A percentile compares a stretch with the other conserved stretches of the same genome.
Conservation (phyloP, 2,113 vertebrate genomes). For the Laterallus jamaicensis region DNA sequence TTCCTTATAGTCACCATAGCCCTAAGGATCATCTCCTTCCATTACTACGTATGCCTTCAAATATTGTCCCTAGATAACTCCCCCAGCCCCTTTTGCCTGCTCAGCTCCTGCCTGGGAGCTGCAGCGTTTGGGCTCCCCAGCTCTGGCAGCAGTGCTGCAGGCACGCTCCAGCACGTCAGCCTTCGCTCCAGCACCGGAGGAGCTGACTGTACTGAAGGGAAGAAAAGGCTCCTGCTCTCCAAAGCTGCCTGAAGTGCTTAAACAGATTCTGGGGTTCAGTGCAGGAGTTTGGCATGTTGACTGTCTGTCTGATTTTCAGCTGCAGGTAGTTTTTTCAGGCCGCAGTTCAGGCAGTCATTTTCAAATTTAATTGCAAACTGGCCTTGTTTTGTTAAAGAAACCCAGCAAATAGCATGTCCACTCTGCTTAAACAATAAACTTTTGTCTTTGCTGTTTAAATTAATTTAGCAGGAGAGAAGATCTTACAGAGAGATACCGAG, state of each 20-base stretch:
- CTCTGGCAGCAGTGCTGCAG: neutral
- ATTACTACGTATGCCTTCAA: neutral
- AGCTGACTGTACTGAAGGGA: neutral
- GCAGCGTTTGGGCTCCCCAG: neutral
- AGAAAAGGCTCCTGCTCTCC: neutral
- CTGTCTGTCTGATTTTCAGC: neutral
- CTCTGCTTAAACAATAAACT: slow-evolving; percentile 4
- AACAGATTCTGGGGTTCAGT: neutral
- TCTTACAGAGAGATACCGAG: neutral
- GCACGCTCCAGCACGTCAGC: neutral
- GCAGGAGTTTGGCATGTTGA: neutral
- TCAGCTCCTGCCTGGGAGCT: neutral
- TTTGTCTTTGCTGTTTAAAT: slow-evolving; percentile 8
- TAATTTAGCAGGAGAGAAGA: neutral
- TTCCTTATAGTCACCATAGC: neutral
- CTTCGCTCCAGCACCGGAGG: neutral
- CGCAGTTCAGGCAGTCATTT: neutral
- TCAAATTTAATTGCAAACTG: slow-evolving; percentile 10
- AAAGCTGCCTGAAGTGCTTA: neutral
- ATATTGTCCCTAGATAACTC: neutral
- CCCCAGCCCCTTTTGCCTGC: neutral
- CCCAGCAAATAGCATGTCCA: neutral
- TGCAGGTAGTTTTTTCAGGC: slow-evolving; percentile 25
- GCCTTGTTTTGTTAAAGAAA: slow-evolving; percentile 9
- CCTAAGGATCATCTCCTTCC: neutral